Percentiles rank a stretch among this genome's conserved stretches.
Evolutionary conservation across 1,140 invertebrate species (phyloP).

Genomic region (Drosophila nikananu): DNA sequence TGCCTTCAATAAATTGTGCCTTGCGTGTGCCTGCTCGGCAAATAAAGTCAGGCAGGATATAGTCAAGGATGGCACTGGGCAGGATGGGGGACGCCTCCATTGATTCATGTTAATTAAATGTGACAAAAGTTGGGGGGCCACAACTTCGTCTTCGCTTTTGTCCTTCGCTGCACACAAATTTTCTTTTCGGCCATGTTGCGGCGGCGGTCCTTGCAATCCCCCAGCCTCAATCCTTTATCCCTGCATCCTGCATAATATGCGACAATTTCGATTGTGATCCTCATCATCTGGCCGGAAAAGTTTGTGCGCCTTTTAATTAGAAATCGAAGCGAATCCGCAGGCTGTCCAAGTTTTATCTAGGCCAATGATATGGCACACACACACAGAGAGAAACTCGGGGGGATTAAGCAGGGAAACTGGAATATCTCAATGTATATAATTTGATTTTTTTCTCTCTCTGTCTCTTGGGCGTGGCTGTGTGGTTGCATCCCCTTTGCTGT

Average conservation of each 20-base stretch:
- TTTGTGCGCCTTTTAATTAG: constrained; percentile 77
- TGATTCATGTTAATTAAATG: constrained; percentile 83
- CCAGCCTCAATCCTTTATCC: too few relatives aligned
- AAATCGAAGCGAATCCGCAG: constrained; percentile 66
- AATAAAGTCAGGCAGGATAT: constrained; percentile 5
- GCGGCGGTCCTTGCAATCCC: constrained; percentile 21
- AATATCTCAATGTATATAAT: too few relatives aligned
- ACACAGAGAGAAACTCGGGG: not conserved
- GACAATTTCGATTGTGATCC: constrained; percentile 71
- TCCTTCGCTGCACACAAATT: constrained; percentile 48
- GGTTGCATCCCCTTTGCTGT: constrained; percentile 5
- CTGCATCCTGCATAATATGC: constrained; percentile 39
- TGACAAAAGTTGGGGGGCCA: constrained; percentile 63
- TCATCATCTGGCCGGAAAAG: constrained; percentile 48
- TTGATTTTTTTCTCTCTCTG: not conserved
- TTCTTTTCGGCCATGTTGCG: constrained; percentile 55
- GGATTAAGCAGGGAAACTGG: too few relatives aligned
- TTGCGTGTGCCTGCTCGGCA: constrained; percentile 19
- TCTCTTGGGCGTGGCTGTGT: not conserved
- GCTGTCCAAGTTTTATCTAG: constrained; percentile 60
- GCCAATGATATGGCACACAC: constrained; percentile 41
- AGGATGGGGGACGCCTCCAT: constrained; percentile 15
- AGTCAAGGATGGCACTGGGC: not conserved
- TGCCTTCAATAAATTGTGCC: constrained; percentile 51
- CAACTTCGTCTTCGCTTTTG: constrained; percentile 5